A percentile compares a stretch with the other conserved stretches of the same genome.
phyloP scores from a whole-genome alignment of 2,113 vertebrate species.

The Nerophis ophidion region DNA sequence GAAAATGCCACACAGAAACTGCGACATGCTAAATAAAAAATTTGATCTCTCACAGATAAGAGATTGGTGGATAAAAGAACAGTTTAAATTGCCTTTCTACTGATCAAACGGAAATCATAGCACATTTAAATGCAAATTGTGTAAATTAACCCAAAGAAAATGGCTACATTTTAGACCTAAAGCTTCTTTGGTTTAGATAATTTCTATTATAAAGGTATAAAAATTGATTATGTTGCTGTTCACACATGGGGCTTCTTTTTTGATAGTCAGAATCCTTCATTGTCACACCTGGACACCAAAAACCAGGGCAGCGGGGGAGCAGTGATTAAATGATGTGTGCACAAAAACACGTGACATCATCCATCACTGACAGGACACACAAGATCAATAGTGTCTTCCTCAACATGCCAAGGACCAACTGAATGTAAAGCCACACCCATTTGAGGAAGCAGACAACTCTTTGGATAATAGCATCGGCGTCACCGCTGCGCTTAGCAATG shows the following conservation, averaged over 20 bases:
- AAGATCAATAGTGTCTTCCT: constrained; percentile 36
- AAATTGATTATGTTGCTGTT: constrained; percentile 76
- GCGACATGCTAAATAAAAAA: constrained; percentile 25
- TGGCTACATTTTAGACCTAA: constrained; percentile 78
- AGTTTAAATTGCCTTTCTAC: constrained; percentile 43
- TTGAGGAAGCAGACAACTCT: constrained; percentile 79
- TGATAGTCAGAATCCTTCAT: constrained; percentile 66
- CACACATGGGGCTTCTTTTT: constrained; percentile 57
- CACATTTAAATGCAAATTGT: constrained; percentile 54
- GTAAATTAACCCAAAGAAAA: constrained; percentile 67
- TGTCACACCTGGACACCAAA: constrained; percentile 55
- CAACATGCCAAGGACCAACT: constrained; percentile 34
- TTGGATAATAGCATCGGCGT: constrained; percentile 80
- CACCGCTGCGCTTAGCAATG: constrained; percentile 71
- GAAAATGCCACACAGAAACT: constrained; percentile 44
- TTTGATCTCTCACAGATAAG: constrained; percentile 35
- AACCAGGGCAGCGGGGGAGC: constrained; percentile 25
- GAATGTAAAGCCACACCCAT: constrained; percentile 55
- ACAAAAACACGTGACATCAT: constrained; percentile 39
- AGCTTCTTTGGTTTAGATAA: constrained; percentile 91
- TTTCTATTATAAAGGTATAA: constrained; percentile 76
- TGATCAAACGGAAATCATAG: constrained; percentile 48
- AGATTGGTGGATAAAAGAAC: constrained; percentile 32
- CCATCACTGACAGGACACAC: constrained; percentile 33
- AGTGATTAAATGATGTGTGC: constrained; percentile 35